Conservation (phyloP, 2,797 vertebrate species). For the Cyclopterus lumpus region DNA sequence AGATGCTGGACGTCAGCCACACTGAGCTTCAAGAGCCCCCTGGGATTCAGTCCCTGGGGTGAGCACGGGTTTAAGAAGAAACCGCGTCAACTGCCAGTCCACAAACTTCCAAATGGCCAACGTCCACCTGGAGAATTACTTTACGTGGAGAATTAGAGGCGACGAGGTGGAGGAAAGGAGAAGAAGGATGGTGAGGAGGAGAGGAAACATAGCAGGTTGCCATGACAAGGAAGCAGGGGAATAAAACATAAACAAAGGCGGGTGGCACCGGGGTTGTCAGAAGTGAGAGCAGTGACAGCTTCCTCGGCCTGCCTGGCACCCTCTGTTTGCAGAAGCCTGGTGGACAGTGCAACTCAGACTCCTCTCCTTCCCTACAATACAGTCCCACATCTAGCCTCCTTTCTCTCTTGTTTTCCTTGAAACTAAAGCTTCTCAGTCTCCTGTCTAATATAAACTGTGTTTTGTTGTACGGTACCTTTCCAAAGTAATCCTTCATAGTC, state of each 20-base stretch:
- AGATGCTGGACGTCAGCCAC: slow-evolving; percentile 66
- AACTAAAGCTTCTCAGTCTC: slow-evolving; percentile 41
- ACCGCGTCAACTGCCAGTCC: slow-evolving; percentile 73
- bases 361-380: slow-evolving; percentile 24
- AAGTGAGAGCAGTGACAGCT: slow-evolving; percentile 71
- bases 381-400: slow-evolving; percentile 1
- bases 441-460: slow-evolving; percentile 41
- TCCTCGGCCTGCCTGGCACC: slow-evolving; percentile 64
- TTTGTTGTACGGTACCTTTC: slow-evolving; percentile 42
- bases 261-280: slow-evolving; percentile 70
- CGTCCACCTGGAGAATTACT: slow-evolving; percentile 79
- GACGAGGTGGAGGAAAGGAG: slow-evolving; percentile 59
- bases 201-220: slow-evolving; percentile 75
- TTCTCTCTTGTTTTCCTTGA: slow-evolving; percentile 47
- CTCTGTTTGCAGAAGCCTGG: slow-evolving; percentile 45
- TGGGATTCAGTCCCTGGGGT: slow-evolving; percentile 67
- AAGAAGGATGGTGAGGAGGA: slow-evolving; percentile 64
- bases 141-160: slow-evolving; percentile 62
- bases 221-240: slow-evolving; percentile 77
- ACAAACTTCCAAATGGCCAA: slow-evolving; percentile 63
- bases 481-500: slow-evolving; percentile 48
- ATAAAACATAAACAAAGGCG: slow-evolving; percentile 79
- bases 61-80: slow-evolving; percentile 69
- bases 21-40: slow-evolving; percentile 52
- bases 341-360: slow-evolving; percentile 51